Evolutionary conservation across 2,888 invertebrate species (phyloP).

Genomic region (Drosophila limbata): DNA sequence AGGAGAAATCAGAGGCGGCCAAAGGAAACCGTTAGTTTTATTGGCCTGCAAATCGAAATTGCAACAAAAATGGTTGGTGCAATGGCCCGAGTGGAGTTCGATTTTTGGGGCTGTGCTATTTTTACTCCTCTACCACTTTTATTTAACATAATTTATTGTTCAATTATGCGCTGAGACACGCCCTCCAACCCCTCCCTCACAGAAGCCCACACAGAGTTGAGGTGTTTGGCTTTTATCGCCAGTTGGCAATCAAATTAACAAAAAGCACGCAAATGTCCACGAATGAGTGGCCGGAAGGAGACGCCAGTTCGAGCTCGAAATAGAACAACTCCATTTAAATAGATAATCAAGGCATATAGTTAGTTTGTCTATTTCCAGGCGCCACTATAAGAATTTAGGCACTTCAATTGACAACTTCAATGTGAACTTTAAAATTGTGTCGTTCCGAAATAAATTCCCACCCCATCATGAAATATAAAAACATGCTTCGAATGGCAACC

Average conservation of each 20-base stretch:
- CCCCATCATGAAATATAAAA: slow-evolving; percentile 59
- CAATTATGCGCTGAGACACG: slow-evolving; percentile 67
- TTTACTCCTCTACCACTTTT: slow-evolving; percentile 22
- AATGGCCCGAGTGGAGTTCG: slow-evolving; percentile 45
- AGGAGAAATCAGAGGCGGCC: slow-evolving; percentile 22
- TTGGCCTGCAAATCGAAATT: slow-evolving; percentile 43
- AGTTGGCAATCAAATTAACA: slow-evolving; percentile 73
- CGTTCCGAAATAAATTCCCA: slow-evolving; percentile 24
- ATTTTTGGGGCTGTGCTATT: slow-evolving; percentile 5
- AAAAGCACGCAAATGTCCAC: slow-evolving; percentile 74
- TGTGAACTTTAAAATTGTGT: slow-evolving; percentile 49
- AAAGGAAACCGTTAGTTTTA: slow-evolving; percentile 44
- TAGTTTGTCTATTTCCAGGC: not conserved
- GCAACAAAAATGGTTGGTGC: slow-evolving; percentile 33
- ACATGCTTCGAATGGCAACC: slow-evolving; percentile 24
- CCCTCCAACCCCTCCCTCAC: slow-evolving; percentile 33
- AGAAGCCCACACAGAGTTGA: slow-evolving; percentile 16
- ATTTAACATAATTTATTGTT: slow-evolving; percentile 77
- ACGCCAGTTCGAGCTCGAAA: slow-evolving; percentile 1
- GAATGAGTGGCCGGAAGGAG: slow-evolving; percentile 54
- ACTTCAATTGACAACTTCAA: slow-evolving; percentile 60
- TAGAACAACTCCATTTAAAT: slow-evolving; percentile 1
- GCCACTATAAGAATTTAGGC: slow-evolving; percentile 37
- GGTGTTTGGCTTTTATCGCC: slow-evolving; percentile 68
- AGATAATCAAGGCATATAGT: slow-evolving; percentile 11